These are phyloP conservation scores for Xanthia togata DNA, from an alignment of 2,888 invertebrate species.

Conservation along the genomic window DNA sequence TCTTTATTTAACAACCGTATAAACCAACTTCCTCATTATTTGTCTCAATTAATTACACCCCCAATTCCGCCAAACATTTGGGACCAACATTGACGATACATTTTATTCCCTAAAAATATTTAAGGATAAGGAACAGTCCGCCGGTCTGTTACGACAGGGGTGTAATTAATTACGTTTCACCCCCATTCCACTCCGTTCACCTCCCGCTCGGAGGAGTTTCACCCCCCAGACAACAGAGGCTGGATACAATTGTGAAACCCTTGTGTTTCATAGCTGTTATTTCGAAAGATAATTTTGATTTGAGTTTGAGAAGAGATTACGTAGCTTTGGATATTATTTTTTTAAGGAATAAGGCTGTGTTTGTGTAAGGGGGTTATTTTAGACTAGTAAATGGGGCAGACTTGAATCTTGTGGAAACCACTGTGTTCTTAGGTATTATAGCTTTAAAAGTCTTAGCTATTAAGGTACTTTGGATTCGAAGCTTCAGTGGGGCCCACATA, in stretches of 20 bases:
- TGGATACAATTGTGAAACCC: constrained; percentile 46
- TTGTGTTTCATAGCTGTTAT: constrained; percentile 52
- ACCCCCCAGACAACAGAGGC: constrained; percentile 50
- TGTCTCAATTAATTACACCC: constrained; percentile 31
- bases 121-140: constrained; percentile 52
- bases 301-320: constrained; percentile 35
- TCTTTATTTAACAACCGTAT: constrained; percentile 5
- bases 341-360: constrained; percentile 18
- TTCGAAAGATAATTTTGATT: constrained; percentile 60
- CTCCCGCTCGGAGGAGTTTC: constrained; percentile 11
- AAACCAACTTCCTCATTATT: constrained; percentile 29
- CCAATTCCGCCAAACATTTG: constrained; percentile 38
- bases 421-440: no score
- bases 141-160: constrained; percentile 57
- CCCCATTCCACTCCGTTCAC: constrained; percentile 25
- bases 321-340: constrained; percentile 14
- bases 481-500: no score
- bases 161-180: constrained; percentile 60
- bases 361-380: neutral
- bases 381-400: neutral
- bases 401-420: no score
- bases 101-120: constrained; percentile 59
- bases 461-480: no score
- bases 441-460: no score
- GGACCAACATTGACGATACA: constrained; percentile 39